Evolutionary conservation across 1,140 invertebrate genomes (phyloP), one percentile per base, ranked within the genome.

Genomic region (Charaxes varanes): DNA sequence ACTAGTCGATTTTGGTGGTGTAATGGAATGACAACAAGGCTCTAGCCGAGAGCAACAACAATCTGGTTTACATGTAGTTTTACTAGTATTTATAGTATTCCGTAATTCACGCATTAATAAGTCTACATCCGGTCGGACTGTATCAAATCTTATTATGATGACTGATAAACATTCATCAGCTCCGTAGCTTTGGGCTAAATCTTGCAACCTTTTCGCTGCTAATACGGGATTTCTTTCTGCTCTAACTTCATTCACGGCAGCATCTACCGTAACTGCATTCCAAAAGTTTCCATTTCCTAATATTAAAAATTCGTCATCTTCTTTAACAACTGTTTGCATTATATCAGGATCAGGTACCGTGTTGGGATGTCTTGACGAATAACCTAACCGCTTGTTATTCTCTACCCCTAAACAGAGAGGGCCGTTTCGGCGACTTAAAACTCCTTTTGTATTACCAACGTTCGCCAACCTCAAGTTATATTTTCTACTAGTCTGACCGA

Each of bases 291-390:
- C 89, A 72, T 94, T 94, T 0, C 88, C 92, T 40, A 94, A 86
- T 42, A 95, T 90, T 40, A 94, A 84, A 62, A 92, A 94, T 66
- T 94, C 92, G 58, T 94, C 92, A 32, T 92, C 88, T 53, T 94
- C 92, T 51, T 92, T 90, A 1, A 94, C 79, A 2, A 86, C 84
- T 2, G 93, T 87, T 77, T 94, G 92, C 6, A 92, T 86, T 1
- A 91, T 84, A 37, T 90, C 88, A 0, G 93, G 93, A 79, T 94
- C 92, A 1, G 90, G 90, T 21, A 94, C 83, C 6, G 88, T 86
- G 13, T 88, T 72, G 2, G 90, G 90, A 58, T 90, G 89, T 56
- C 87, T 86, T 0, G 88, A 83, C 15, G 90, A 90, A 48, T 88
- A 87, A 2, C 90, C 88, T 11, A 92, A 70, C 33, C 90, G 86